Base-by-base conservation (phyloP, 2,888 invertebrate genomes). In the Tenthredo amoena region DNA sequence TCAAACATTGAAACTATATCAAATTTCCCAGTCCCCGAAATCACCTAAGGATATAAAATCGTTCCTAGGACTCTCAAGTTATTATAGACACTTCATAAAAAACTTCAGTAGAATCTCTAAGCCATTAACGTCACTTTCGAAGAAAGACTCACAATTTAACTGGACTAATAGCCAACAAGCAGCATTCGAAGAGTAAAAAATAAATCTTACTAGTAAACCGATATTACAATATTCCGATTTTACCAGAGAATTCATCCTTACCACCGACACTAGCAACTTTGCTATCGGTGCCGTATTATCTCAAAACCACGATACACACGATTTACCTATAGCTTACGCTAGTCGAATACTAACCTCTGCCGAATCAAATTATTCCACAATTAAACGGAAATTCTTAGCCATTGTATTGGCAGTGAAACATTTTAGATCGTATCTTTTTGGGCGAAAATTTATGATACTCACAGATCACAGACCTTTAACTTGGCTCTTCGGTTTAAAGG, bases 371-470 rank as follows among this genome's bases (percentile, higher is more conserved):
- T 93, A 93, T 85, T 87, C 88, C 2, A 91, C 92, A 0, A 93
- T 88, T 0, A 93, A 94, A 88, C 89, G 89, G 72, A 93, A 93
- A 89, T 85, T 93, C 2, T 83, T 93, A 79, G 91, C 92, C 0
- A 92, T 94, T 10, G 88, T 93, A 5, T 93, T 91, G 90, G 88
- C 87, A 12, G 86, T 87, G 0, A 90, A 92, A 87, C 88, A 92
- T 86, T 94, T 93, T 86, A 34, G 92, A 50, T 91, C 93, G 4
- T 93, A 93, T 84, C 81, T 93, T 2, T 92, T 89, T 85, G 93
- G 93, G 21, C 88, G 89, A 50, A 88, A 91, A 86, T 94, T 93
- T 82, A 88, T 58, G 12, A 89, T 94, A 15, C 34, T 90, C 5
- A 93, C 90, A 0, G 92, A 93, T 85, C 93, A 93, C 85, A 85